phyloP scores from a whole-genome alignment of 2,797 vertebrate species.

The Threskiornis aethiopicus region DNA sequence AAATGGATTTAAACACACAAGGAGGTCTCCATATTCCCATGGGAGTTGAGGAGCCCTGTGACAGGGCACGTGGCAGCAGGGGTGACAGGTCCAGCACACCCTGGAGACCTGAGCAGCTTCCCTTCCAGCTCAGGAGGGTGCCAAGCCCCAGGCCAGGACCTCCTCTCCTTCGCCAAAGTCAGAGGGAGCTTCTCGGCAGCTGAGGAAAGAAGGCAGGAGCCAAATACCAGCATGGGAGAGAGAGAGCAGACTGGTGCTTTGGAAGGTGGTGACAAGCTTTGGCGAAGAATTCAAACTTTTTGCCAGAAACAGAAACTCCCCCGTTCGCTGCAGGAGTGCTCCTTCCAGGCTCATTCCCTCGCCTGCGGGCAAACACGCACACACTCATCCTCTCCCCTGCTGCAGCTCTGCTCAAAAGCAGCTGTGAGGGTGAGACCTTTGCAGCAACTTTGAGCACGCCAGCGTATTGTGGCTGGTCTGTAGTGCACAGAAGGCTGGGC shows the following conservation, averaged over 20 bases:
- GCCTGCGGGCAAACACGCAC: not conserved
- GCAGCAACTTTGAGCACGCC: not conserved
- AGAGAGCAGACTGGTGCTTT: not conserved
- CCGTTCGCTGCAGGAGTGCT: not conserved
- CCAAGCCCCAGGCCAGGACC: not conserved
- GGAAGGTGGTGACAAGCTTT: constrained; percentile 27
- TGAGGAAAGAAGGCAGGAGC: not conserved
- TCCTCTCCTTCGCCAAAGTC: not conserved
- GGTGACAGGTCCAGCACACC: not conserved
- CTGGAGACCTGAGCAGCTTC: not conserved
- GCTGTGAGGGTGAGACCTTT: not conserved
- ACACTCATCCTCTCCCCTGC: not conserved
- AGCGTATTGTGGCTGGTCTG: accelerated
- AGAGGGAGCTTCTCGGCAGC: not conserved
- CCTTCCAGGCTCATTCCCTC: not conserved
- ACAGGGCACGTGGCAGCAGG: not conserved
- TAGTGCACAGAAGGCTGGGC: constrained; percentile 16
- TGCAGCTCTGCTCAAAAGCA: not conserved
- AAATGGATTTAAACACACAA: not conserved
- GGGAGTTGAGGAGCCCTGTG: accelerated
- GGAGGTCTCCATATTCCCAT: not conserved
- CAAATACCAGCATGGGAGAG: constrained; percentile 19
- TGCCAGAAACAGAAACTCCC: constrained; percentile 32
- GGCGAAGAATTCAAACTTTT: not conserved
- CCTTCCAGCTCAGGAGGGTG: not conserved